Evolutionary conservation across 1,140 invertebrate species (phyloP), one percentile per base, ranked within the genome.

Genomic region (Drosophila simulans): DNA sequence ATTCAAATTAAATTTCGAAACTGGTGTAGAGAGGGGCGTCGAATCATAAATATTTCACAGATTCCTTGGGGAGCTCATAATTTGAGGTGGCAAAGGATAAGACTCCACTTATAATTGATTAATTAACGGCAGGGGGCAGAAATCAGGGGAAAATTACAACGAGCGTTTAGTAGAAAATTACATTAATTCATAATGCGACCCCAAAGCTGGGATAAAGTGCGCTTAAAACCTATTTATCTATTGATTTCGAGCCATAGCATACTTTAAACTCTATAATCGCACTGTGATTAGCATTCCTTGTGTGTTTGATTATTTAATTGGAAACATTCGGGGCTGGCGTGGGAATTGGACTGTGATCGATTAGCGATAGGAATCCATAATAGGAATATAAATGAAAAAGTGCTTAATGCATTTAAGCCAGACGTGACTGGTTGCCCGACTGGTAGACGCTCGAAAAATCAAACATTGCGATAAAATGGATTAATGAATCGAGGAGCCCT

Each of bases 1-100:
- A 76, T 66, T 76, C 48, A 64, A 76, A 76, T 76, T 43, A 48
- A 59, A 74, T 62, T 71, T 74, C 5, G 22, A 27, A 25, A 34
- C 2, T 3, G 2, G n/a, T 12, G 7, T 11, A 5, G 34, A 13
- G 1, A 11, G 45, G 15, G 25, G 12, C 3, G 45, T 1, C 20
- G 0, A 27, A 31, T 43, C 48, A 56, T 75, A 66, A 75, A 75
- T 75, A 58, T 53, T 75, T 53, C 13, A 65, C 17, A 51, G 20
- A 42, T n/a, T 69, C 70, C 72, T 40, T 22, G 5, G 43, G 15
- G 62, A 77, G 22, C 51, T 52, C 31, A 34, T 13, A 53, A 65
- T 43, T 52, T 37, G 5, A 52, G 46, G 10, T 40, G 64, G 27
- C 65, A 70, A 56, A 48, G 43, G 66, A 43, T 48, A 31, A 56